Evolutionary conservation across 2,797 vertebrate genomes (phyloP), one percentile per base, ranked within the genome.

Genomic region (Benthosema pterotum): DNA sequence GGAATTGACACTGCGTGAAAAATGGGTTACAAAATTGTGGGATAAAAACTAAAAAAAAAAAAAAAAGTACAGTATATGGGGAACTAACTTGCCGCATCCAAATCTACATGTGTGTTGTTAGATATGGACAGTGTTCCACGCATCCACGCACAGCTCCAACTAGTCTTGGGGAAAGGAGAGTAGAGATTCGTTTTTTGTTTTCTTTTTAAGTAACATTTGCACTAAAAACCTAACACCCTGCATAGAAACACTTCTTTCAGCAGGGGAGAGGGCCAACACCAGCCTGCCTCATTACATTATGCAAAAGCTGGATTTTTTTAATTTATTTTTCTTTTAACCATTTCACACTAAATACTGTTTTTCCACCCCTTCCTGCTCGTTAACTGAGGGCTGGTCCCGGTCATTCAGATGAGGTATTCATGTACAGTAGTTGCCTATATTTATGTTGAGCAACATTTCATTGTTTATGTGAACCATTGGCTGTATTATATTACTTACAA

Each of bases 231-330:
- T 68, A 65, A 65, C 52, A 11, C 78, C 83, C 76, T 73, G 83
- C 83, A 72, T 75, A 72, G 63, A 77, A 65, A 65, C 46, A 3
- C 11, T 60, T 52, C 47, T 55, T 60, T 68, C 52, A 73, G 54
- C 62, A 57, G 69, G 65, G 69, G 68, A 65, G 60, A 67, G 66
- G 59, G 76, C 69, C 18, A 54, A 83, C 80, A 85, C 88, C 90
- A 91, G 88, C 83, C 87, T 88, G 89, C 83, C 85, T 90, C 89
- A 76, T 87, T 38, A 82, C 77, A 64, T 91, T 87, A 92, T 90
- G 88, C 89, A 93, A 91, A 87, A 75, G 74, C 82, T 83, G 78
- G 69, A 70, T 84, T 78, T 48, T 63, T 66, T 77, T 67, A 57
- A n/a, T n/a, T n/a, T n/a, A n/a, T n/a, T n/a, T 50, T 52, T 68